Conservation (phyloP, 2,888 invertebrate species). For the Polietes domitor region DNA sequence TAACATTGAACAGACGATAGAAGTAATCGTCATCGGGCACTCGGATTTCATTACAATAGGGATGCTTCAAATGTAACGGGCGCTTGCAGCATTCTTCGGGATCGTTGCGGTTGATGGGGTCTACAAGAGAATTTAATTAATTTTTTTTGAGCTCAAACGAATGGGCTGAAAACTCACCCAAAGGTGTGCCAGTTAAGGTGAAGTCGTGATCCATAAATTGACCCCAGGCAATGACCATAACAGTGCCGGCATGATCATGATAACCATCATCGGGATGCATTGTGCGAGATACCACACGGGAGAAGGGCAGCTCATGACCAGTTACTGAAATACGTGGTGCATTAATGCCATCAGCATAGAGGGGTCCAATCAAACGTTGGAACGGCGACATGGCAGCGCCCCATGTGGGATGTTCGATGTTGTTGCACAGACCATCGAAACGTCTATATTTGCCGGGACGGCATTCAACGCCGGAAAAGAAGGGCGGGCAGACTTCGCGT, state of each 20-base stretch:
- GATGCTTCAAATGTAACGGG: constrained; percentile 91
- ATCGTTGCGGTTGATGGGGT: constrained; percentile 92
- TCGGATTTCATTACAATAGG: constrained; percentile 94
- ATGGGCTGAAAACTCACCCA: constrained; percentile 84
- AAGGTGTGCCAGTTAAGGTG: constrained; percentile 92
- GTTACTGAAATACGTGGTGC: constrained; percentile 91
- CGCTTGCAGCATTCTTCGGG: constrained; percentile 94
- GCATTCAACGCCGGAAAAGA: constrained; percentile 92
- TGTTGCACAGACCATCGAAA: constrained; percentile 94
- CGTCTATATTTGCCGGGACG: constrained; percentile 93
- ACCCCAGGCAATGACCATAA: constrained; percentile 95
- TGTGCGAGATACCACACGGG: constrained; percentile 92
- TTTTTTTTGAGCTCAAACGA: neutral
- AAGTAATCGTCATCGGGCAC: constrained; percentile 95
- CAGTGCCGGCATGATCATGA: constrained; percentile 96
- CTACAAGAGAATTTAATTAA: constrained; percentile 79
- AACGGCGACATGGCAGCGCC: constrained; percentile 92
- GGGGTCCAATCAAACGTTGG: constrained; percentile 89
- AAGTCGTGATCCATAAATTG: constrained; percentile 98
- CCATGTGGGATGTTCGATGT: constrained; percentile 94
- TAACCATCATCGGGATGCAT: constrained; percentile 96
- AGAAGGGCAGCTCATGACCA: constrained; percentile 89
- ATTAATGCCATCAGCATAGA: constrained; percentile 92
- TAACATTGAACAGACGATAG: constrained; percentile 91
- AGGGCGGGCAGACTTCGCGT: constrained; percentile 93